Evolutionary conservation across 2,888 invertebrate genomes (phyloP), one percentile per base, ranked within the genome.

Genomic region (Melanotus villosus): DNA sequence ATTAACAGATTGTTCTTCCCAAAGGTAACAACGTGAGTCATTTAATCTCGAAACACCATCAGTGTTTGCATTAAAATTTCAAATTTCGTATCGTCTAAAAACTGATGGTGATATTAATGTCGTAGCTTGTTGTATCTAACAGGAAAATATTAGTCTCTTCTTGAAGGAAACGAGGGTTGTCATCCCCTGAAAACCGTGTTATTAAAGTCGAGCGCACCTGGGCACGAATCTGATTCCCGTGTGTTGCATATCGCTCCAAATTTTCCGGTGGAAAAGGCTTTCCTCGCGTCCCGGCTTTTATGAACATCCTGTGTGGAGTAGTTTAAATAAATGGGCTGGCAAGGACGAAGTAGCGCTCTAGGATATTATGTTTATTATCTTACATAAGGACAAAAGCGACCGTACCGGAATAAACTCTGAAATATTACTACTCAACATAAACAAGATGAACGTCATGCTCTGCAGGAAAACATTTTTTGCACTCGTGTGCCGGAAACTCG

Each of bases 281-380:
- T 16, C 32, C 30, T 32, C 23, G 18, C 12, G n/a, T 4, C 32
- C 32, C 30, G 32, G 16, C 18, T 52, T 52, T 52, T 52, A 52
- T 18, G 19, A 45, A 47, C 43, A 59, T 59, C 43, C 45, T 59
- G 18, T 19, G 36, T 21, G 21, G 12, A 23, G 36, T 38, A 52
- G 62, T 52, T 62, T 62, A 62, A 62, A 62, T 52, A 62, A 62
- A 62, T 62, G 62, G 47, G 38, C 30, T 38, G 36, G 36, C 38
- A 52, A 32, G 34, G 43, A 47, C 32, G 45, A 38, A 50, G 34
- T 34, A 34, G 62, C 62, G 18, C 45, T 38, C 19, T n/a, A n/a
- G 38, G 62, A 34, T 62, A 62, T 62, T 62, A 62, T 52, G 62
- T 62, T 52, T 62, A 62, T 62, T 62, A 62, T 62, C 62, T 50